These are phyloP conservation scores for Zaprionus taronus DNA, from an alignment of 1,140 invertebrate genomes.

Conservation along the genomic window DNA sequence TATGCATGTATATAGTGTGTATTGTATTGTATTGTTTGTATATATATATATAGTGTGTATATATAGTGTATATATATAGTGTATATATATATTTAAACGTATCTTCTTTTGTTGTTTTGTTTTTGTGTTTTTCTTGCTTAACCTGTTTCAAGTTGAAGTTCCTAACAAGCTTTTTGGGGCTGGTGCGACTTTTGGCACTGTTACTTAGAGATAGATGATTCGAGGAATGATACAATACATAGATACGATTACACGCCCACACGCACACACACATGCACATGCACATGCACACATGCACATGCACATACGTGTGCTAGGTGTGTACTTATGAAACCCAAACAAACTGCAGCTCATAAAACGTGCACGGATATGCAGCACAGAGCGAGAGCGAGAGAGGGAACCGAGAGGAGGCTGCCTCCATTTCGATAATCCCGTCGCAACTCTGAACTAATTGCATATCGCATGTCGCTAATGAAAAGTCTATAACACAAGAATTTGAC, in stretches of 20 bases:
- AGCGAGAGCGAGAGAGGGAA: background rate
- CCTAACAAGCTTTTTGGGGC: constrained; percentile 34
- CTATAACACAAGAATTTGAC: background rate
- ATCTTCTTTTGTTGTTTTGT: constrained; percentile 19
- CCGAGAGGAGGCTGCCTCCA: background rate
- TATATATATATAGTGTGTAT: constrained; percentile 31
- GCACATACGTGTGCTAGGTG: constrained; percentile 1
- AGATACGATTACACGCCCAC: constrained; percentile 23
- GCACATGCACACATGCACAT: background rate
- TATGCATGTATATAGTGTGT: constrained; percentile 25
- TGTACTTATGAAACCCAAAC: constrained; percentile 61
- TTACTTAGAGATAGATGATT: constrained; percentile 54
- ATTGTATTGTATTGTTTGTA: constrained; percentile 34
- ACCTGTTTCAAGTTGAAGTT: constrained; percentile 52
- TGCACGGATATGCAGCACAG: constrained; percentile 15
- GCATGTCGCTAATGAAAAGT: constrained; percentile 33
- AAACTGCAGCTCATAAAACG: constrained; percentile 61
- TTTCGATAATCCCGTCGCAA: background rate
- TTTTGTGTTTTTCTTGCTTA: constrained; percentile 20
- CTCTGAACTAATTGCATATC: constrained; percentile 15
- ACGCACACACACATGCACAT: constrained; percentile 11
- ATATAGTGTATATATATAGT: constrained; percentile 30
- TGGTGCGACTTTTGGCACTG: constrained; percentile 53
- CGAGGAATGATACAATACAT: constrained; percentile 39
- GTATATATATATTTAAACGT: constrained; percentile 28